A percentile compares a stretch with the other conserved stretches of the same genome.
phyloP scores from a whole-genome alignment of 1,140 invertebrate genomes.

The Coboldia fuscipes region DNA sequence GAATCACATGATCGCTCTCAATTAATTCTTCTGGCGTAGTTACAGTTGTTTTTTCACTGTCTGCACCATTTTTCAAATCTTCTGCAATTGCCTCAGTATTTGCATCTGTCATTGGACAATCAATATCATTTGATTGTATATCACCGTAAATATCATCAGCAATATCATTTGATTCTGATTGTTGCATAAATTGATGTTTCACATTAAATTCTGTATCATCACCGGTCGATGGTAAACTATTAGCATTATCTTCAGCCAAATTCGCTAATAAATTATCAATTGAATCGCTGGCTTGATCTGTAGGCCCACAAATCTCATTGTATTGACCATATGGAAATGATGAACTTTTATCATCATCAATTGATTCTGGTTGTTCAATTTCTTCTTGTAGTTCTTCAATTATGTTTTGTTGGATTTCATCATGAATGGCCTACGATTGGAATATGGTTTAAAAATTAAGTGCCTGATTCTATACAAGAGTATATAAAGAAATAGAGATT shows the following conservation, averaged over 20 bases:
- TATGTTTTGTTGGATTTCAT: neutral
- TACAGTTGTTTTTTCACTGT: constrained; percentile 8
- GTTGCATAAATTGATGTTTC: constrained; percentile 1
- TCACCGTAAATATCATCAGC: constrained; percentile 6
- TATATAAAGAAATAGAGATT: neutral
- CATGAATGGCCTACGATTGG: neutral
- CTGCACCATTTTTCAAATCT: constrained; percentile 8
- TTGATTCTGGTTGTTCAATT: constrained; percentile 9
- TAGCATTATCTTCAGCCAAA: constrained; percentile 19
- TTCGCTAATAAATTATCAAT: constrained; percentile 17
- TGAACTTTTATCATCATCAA: constrained; percentile 16
- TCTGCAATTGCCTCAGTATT: constrained; percentile 10
- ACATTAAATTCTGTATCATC: constrained; percentile 10
- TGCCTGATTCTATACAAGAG: neutral
- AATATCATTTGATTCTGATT: neutral
- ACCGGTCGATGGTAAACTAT: constrained; percentile 21
- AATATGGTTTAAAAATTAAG: neutral
- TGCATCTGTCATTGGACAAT: constrained; percentile 5
- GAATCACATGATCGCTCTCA: constrained; percentile 15
- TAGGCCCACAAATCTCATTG: constrained; percentile 11
- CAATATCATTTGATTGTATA: constrained; percentile 8
- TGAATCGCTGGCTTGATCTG: constrained; percentile 12
- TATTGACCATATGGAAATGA: constrained; percentile 14
- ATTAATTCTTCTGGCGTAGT: constrained; percentile 11
- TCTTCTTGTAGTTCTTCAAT: neutral